phyloP scores from a whole-genome alignment of 2,797 vertebrate genomes.

The Anableps anableps region DNA sequence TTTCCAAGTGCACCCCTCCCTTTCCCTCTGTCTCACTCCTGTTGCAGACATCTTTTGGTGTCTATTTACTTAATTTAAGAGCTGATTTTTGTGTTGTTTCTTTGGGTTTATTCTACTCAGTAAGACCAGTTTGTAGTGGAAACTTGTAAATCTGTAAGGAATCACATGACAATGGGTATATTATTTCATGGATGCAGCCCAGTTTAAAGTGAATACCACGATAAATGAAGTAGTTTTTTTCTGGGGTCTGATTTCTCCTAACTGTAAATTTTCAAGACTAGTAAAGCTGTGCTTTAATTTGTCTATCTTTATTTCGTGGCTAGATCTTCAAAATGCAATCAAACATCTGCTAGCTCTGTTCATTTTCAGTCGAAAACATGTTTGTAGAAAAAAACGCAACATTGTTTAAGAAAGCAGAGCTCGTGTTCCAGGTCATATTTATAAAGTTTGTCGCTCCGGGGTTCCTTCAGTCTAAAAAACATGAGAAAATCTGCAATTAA shows the following conservation, averaged over 20 bases:
- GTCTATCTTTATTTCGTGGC: not conserved
- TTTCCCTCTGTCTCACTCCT: conserved; percentile 10
- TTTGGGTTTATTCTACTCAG: conserved; percentile 1
- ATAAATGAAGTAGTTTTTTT: not conserved
- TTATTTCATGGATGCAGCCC: conserved; percentile 1
- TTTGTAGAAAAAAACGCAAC: too few relatives aligned
- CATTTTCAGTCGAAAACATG: not conserved
- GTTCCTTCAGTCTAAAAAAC: not conserved
- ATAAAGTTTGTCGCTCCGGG: too few relatives aligned
- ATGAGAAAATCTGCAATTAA: too few relatives aligned
- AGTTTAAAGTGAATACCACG: not conserved
- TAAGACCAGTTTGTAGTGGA: not conserved
- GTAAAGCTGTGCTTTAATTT: not conserved
- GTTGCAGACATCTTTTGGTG: conserved; percentile 36
- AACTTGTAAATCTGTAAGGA: not conserved
- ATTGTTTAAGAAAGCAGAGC: too few relatives aligned
- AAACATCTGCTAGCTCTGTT: too few relatives aligned
- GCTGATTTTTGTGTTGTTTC: not conserved
- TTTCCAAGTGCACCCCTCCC: conserved; percentile 37
- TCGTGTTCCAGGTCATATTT: too few relatives aligned
- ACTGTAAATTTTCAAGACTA: not conserved
- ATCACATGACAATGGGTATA: not conserved
- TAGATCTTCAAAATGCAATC: not conserved
- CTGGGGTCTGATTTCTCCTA: not conserved
- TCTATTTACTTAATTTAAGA: conserved; percentile 34